Base-by-base conservation (phyloP, 1,140 invertebrate species). In the Caenorhabditis brenneri region DNA sequence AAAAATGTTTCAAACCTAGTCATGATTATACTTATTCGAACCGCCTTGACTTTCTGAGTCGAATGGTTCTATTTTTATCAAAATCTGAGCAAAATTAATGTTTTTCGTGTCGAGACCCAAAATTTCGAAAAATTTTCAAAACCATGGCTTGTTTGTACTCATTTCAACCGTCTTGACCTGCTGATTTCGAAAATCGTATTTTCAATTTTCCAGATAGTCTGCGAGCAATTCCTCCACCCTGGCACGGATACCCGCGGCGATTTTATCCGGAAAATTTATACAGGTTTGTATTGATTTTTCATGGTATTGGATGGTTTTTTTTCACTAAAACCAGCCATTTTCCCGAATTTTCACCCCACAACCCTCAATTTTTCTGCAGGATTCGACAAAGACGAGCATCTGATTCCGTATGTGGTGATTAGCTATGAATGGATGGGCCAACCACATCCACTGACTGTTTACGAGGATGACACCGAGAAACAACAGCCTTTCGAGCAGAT, bases 371-470 rank as follows among this genome's bases (percentile, higher is more conserved):
- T 55, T 55, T 55, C 24, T 6, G 22, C 80, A 81, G 81, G 81
- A 65, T 46, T 82, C 24, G 42, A 39, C 29, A 69, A 65, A 19
- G 81, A 82, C 24, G 60, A 55, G 36, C 46, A 53, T 12, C 36
- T 60, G 42, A 65, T 51, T 27, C 46, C 55, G 31, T 49, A 53
- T 19, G 60, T 60, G 6, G 42, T 82, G 19, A 82, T 82, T 46
- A 31, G 55, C n/a, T 82, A 82, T 60, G 81, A 65, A 74, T 82
- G 81, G 81, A 36, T 48, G 36, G 81, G 81, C 31, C 55, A 69
- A 39, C 81, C 81, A 5, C 81, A 82, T 49, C 46, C 81, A 36
- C 22, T 81, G 36, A 42, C 80, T 0, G 81, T 82, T 31, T 46
- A 69, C 24, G 81, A 42, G 19, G 60, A 39, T 33, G 12, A 42